Evolutionary conservation across 1,140 invertebrate species (phyloP).

Genomic region (Aphis gossypii): DNA sequence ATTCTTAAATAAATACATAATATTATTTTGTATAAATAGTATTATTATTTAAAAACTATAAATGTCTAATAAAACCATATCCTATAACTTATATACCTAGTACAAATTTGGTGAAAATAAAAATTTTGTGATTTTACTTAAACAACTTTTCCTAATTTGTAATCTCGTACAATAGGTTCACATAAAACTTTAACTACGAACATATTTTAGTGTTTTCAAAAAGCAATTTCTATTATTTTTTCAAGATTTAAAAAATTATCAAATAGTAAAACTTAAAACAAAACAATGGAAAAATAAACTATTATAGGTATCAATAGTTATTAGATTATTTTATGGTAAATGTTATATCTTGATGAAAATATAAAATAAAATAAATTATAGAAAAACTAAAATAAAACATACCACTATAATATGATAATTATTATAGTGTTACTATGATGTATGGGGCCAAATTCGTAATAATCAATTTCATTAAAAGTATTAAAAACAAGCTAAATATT

Average conservation of each 20-base stretch:
- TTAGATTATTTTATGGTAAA: background rate
- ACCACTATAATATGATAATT: background rate
- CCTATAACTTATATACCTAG: background rate
- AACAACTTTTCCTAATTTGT: too few relatives aligned
- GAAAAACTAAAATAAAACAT: background rate
- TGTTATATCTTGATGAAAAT: too few relatives aligned
- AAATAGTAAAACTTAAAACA: background rate
- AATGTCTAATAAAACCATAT: background rate
- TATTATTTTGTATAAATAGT: background rate
- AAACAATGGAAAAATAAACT: background rate
- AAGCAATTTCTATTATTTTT: background rate
- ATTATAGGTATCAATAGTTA: background rate
- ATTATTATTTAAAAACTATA: background rate
- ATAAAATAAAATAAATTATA: background rate
- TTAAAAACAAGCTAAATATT: background rate
- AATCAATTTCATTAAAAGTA: background rate
- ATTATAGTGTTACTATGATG: background rate
- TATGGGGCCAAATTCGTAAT: constrained; percentile 1
- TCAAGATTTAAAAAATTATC: background rate
- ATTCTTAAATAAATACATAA: background rate
- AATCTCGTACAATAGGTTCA: too few relatives aligned
- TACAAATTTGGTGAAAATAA: background rate
- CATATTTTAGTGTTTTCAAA: too few relatives aligned
- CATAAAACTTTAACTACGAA: too few relatives aligned
- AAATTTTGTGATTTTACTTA: too few relatives aligned